phyloP scores from a whole-genome alignment of 2,888 invertebrate species.

The Mimumesa dahlbomi region DNA sequence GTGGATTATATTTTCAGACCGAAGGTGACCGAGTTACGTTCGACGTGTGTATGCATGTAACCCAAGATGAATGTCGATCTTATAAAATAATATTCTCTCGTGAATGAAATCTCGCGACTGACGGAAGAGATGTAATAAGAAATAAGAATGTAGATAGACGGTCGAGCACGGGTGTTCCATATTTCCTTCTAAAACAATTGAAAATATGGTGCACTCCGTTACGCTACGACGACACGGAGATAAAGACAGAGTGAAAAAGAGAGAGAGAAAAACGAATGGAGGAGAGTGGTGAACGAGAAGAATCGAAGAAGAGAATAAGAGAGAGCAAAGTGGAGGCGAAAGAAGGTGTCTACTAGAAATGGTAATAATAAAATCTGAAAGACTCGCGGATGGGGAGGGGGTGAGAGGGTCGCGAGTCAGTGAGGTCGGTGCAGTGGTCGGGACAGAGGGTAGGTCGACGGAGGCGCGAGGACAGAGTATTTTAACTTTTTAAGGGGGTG shows the following conservation, averaged over 20 bases:
- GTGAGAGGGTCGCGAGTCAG: conserved; percentile 43
- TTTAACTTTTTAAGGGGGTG: conserved; percentile 76
- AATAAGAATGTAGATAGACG: background rate
- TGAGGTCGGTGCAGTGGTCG: conserved; percentile 50
- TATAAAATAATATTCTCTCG: no score
- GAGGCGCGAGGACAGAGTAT: conserved; percentile 73
- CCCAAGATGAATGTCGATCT: no score
- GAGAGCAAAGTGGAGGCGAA: conserved; percentile 29
- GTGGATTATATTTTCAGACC: no score
- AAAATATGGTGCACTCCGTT: conserved; percentile 51
- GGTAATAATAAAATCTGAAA: conserved; percentile 76
- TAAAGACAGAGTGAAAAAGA: conserved; percentile 22
- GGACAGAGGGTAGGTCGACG: conserved; percentile 53
- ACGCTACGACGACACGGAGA: conserved; percentile 48
- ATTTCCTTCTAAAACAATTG: conserved; percentile 68
- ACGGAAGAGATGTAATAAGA: no score
- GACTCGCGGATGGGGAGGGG: conserved; percentile 53
- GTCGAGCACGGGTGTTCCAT: conserved; percentile 42
- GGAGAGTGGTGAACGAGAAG: conserved; percentile 10
- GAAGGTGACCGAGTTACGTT: no score
- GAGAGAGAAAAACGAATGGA: conserved; percentile 8
- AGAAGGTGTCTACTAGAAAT: conserved; percentile 72
- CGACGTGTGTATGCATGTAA: no score
- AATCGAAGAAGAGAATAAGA: conserved; percentile 30
- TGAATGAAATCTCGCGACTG: no score